phyloP scores from a whole-genome alignment of 2,113 vertebrate species.

The Pterocles orientalis region DNA sequence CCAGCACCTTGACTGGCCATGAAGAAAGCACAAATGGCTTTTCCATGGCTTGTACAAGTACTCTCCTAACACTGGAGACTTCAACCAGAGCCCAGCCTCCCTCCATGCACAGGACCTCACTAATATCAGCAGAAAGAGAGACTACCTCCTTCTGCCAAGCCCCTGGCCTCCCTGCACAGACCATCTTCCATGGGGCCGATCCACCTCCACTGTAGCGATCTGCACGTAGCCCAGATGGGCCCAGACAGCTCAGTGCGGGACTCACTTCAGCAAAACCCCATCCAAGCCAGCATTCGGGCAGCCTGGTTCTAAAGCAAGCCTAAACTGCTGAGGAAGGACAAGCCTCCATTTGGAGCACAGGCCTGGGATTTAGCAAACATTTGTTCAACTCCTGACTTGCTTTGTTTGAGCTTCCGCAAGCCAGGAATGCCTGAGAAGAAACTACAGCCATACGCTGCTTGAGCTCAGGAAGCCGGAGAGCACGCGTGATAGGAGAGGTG shows the following conservation, averaged over 20 bases:
- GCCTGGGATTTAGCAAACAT: background rate
- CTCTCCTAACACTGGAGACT: background rate
- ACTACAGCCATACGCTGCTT: background rate
- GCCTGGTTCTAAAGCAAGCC: background rate
- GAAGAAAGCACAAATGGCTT: background rate
- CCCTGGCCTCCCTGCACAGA: background rate
- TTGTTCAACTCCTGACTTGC: background rate
- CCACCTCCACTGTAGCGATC: background rate
- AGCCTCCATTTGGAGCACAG: background rate
- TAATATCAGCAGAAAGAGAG: background rate
- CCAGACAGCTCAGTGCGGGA: background rate
- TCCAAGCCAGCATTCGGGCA: background rate
- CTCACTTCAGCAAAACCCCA: background rate
- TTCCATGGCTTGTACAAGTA: background rate
- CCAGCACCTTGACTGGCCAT: background rate
- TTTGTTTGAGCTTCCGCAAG: slow-evolving; percentile 7
- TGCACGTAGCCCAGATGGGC: background rate
- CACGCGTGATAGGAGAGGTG: background rate
- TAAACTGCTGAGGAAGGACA: background rate
- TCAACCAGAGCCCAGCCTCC: background rate
- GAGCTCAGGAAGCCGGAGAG: background rate
- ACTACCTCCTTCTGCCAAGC: background rate
- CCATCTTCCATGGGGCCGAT: background rate
- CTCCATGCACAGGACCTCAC: background rate
- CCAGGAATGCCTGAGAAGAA: slow-evolving; percentile 24